phyloP scores from a whole-genome alignment of 2,113 vertebrate genomes.

The Bujurquina vittata region DNA sequence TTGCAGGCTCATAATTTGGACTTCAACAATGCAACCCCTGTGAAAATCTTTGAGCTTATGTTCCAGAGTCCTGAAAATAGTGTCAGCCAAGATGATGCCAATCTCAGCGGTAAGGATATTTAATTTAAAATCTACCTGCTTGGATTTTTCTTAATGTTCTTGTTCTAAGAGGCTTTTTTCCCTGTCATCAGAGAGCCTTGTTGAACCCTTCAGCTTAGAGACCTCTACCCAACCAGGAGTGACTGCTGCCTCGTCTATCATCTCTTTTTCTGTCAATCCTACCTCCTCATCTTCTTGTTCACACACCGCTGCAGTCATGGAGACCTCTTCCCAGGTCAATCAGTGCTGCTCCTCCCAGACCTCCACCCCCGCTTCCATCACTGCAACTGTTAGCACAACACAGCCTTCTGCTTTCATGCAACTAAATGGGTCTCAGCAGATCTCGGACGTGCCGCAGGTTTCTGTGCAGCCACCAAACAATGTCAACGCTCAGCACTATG shows the following conservation, averaged over 20 bases:
- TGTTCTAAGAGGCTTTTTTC: background rate
- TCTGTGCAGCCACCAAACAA: constrained; percentile 70
- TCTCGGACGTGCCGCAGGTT: constrained; percentile 86
- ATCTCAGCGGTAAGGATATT: constrained; percentile 82
- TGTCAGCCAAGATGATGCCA: constrained; percentile 86
- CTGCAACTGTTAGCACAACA: constrained; percentile 78
- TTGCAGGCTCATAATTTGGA: constrained; percentile 88
- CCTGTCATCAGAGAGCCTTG: constrained; percentile 81
- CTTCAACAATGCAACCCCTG: constrained; percentile 90
- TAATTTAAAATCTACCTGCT: background rate
- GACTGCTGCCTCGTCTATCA: constrained; percentile 77
- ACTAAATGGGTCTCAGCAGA: constrained; percentile 81
- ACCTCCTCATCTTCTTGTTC: constrained; percentile 78
- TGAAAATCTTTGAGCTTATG: constrained; percentile 96
- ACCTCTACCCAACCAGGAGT: constrained; percentile 72
- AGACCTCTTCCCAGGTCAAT: constrained; percentile 75
- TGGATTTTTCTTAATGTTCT: background rate
- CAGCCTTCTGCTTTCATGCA: constrained; percentile 81
- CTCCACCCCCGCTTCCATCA: constrained; percentile 70
- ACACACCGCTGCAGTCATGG: constrained; percentile 79
- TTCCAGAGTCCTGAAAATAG: constrained; percentile 93
- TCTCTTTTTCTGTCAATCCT: constrained; percentile 83
- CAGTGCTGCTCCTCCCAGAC: constrained; percentile 75
- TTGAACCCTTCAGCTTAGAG: constrained; percentile 84
- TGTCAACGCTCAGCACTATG: constrained; percentile 80